phyloP scores from a whole-genome alignment of 2,113 vertebrate genomes.

The Ailurus styani region DNA sequence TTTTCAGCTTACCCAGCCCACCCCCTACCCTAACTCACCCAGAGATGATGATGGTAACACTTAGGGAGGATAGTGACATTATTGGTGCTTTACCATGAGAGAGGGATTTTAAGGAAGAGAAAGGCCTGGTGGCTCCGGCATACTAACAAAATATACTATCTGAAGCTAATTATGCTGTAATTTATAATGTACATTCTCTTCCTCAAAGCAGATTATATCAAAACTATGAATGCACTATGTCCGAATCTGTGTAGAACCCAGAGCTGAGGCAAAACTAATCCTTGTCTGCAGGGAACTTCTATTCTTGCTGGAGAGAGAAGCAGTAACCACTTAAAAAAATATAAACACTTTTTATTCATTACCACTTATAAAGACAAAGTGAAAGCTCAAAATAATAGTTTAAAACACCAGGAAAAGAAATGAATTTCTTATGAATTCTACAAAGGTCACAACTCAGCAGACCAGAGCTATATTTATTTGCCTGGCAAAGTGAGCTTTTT shows the following conservation, averaged over 20 bases:
- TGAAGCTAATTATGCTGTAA: background rate
- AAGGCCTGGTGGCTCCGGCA: background rate
- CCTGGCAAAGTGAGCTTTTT: background rate
- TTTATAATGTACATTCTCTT: background rate
- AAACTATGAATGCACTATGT: background rate
- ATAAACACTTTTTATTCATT: background rate
- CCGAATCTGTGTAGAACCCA: background rate
- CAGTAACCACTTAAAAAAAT: background rate
- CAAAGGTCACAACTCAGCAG: background rate
- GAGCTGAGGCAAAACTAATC: background rate
- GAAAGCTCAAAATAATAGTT: background rate
- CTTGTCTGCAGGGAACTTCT: background rate
- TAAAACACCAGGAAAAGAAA: background rate
- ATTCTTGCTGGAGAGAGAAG: background rate
- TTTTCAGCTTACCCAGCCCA: background rate
- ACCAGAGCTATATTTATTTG: background rate
- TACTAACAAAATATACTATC: background rate
- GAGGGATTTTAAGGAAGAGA: background rate
- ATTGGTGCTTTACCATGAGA: background rate
- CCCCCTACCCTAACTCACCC: background rate
- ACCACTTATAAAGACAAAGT: background rate
- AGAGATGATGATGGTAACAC: background rate
- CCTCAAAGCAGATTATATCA: background rate
- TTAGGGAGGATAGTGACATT: background rate
- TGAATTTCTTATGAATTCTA: constrained; percentile 29